These are phyloP conservation scores for Gambelia wislizenii DNA, from an alignment of 2,797 vertebrate species.

Conservation along the genomic window DNA sequence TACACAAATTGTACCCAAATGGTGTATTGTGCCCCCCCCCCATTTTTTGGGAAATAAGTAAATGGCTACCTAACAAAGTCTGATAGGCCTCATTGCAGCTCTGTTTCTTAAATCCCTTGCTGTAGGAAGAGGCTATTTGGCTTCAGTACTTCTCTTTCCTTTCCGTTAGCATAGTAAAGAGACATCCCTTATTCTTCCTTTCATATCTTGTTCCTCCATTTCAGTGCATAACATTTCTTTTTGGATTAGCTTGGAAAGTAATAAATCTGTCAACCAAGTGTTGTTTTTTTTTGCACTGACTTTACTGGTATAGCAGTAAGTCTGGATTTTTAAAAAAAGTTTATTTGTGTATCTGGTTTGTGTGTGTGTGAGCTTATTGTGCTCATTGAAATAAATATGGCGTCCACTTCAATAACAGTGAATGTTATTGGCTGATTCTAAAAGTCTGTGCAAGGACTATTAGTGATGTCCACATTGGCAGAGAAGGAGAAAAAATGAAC, in stretches of 20 bases:
- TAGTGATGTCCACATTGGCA: not conserved
- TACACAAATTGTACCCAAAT: not conserved
- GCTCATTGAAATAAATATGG: conserved; percentile 11
- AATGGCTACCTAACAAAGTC: not conserved
- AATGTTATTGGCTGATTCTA: not conserved
- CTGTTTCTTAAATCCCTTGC: no score
- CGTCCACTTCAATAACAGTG: not conserved
- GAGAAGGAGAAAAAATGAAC: not conserved
- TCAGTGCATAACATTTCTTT: no score
- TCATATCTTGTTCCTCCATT: no score
- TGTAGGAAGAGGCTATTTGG: no score
- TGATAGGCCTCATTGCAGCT: no score
- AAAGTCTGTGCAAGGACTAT: not conserved
- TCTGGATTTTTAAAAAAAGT: not conserved
- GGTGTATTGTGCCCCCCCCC: not conserved
- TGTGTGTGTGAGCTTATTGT: no score
- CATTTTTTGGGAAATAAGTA: not conserved
- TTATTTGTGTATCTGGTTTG: no score
- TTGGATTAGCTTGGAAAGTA: conserved; percentile 13
- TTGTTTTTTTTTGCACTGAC: not conserved
- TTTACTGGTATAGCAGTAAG: not conserved
- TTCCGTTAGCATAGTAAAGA: no score
- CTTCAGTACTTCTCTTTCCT: no score
- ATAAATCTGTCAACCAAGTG: conserved; percentile 23
- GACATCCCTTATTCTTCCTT: no score